Base-by-base conservation (phyloP, 2,113 vertebrate genomes). In the Scopus umbretta region DNA sequence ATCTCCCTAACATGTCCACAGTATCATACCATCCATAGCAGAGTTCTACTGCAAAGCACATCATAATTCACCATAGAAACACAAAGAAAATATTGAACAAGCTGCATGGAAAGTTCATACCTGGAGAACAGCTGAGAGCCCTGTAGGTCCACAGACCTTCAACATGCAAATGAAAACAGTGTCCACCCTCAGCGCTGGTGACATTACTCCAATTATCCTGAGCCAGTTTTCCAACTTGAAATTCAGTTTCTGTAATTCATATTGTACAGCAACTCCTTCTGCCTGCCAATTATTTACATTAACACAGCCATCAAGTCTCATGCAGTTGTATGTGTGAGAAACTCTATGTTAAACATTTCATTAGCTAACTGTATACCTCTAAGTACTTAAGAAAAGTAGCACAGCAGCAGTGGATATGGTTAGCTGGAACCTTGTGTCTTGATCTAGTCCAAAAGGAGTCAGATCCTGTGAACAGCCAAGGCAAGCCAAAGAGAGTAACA, bases 401-500 rank as follows among this genome's bases (percentile, higher is more conserved):
- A 1, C 26, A 73, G 43, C 43, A 74, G 80, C 36, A 72, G 21
- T 5, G 18, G 65, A 72, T 13, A 36, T 3, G 3, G 56, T 43
- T 22, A 53, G 67, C 45, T 55, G 38, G 26, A 79, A 25, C 25
- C 15, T 13, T 59, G 10, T n/a, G 7, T 68, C 79, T 40, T 27
- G 7, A 17, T 14, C 29, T 21, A 52, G 30, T 19, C 25, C 38
- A 52, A 40, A 55, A 62, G 32, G n/a, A 83, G 20, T 15, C 22
- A 20, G 56, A 55, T 29, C 21, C 15, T 55, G 8, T 5, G 7
- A 81, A 45, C 3, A 80, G 55, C 13, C 13, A 49, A 23, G 45
- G 18, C 0, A 1, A 72, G 43, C 26, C 8, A 0, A 43, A 62
- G 47, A 62, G n/a, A 6, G 8, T 34, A 70, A 66, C 0, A 1